Base-by-base conservation (phyloP, 2,113 vertebrate species). In the Pterocles orientalis region DNA sequence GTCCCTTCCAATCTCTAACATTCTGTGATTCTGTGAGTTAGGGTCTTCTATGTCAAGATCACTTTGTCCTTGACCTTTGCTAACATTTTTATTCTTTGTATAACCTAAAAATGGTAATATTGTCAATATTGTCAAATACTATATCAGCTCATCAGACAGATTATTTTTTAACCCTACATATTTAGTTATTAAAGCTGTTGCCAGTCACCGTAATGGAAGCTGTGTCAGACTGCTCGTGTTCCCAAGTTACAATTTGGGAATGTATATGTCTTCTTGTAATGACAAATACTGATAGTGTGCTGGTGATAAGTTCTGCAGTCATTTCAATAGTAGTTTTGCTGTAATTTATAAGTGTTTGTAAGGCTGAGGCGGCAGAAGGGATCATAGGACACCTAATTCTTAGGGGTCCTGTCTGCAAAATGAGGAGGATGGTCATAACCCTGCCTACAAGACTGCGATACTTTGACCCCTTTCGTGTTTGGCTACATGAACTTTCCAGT, bases 71-170 rank as follows among this genome's bases (percentile, higher is more conserved):
- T 94, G 87, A 77, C 36, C 31, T 90, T 60, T 10, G 73, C 39
- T 64, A 53, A 69, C 26, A 64, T 65, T 84, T 80, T 33, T 51
- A 25, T 64, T 51, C 29, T 89, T 72, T 85, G n/a, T 79, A 29
- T 33, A 58, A 18, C 14, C 29, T 66, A 41, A 50, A 86, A 82
- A 51, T n/a, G 39, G 57, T 82, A 95, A 79, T 91, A 14, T 33
- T 84, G 60, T 76, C 82, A 95, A 79, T 91, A 14, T 33, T 84
- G 60, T 76, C 56, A 86, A 92, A 84, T 57, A 57, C 31, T 62
- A 0, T 25, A 77, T 36, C 75, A 90, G 58, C 25, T 93, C 41
- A 39, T 90, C 51, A 80, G 25, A n/a, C 18, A 29, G 39, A 4
- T 72, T 54, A 15, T 21, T 71, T 65, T 54, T 33, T 21, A 4